A percentile compares a stretch with the other conserved stretches of the same genome.
Conservation (phyloP, 2,113 vertebrate genomes). For the Urocynchramus pylzowi region DNA sequence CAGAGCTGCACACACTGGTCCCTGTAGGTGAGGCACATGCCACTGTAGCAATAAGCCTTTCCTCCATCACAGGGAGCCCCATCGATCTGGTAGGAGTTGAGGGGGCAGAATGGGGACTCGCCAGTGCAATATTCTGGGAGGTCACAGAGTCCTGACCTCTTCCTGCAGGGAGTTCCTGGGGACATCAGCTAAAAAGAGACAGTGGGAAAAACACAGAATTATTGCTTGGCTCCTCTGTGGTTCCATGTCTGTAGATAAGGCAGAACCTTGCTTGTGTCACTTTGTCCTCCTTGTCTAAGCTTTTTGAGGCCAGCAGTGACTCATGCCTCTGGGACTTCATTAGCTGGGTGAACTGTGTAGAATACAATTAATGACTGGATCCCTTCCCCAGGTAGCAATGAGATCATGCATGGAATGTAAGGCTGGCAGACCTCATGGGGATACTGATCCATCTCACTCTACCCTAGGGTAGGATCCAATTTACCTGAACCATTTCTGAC, state of each 20-base stretch:
- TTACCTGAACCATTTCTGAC: neutral
- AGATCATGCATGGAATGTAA: neutral
- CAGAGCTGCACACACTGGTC: constrained; percentile 91
- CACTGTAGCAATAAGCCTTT: constrained; percentile 91
- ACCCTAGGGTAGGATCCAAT: neutral
- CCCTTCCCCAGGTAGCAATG: neutral
- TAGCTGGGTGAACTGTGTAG: neutral
- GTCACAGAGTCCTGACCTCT: constrained; percentile 83
- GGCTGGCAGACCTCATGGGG: neutral
- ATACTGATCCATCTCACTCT: neutral
- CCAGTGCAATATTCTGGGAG: constrained; percentile 92
- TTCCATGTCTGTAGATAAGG: neutral
- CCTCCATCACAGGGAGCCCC: constrained; percentile 80
- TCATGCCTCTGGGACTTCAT: neutral
- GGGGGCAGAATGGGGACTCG: constrained; percentile 84
- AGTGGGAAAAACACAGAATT: neutral
- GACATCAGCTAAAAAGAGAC: constrained; percentile 77
- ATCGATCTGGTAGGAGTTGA: constrained; percentile 90
- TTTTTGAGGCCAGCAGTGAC: neutral
- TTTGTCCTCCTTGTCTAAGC: neutral
- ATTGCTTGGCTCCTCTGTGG: neutral
- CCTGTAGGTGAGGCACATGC: constrained; percentile 92
- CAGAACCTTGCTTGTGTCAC: neutral
- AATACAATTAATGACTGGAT: neutral
- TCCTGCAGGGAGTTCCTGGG: constrained; percentile 83